Evolutionary conservation across 2,797 vertebrate species (phyloP).

Genomic region (Chelidonichthys spinosus): DNA sequence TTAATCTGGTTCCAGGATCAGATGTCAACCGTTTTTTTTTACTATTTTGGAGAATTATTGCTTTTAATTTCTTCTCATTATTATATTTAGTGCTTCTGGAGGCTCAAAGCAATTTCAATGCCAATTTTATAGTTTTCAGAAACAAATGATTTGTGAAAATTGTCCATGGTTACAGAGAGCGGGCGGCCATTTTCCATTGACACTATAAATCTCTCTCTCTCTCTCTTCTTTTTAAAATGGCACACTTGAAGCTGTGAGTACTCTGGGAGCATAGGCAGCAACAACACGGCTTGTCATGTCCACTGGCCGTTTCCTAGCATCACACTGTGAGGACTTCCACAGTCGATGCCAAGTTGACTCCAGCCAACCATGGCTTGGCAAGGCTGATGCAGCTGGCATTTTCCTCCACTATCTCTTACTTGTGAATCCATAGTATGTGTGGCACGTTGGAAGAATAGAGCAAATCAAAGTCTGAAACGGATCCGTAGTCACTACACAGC

Average conservation of each 20-base stretch:
- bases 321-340: constrained; percentile 87
- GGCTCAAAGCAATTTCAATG: constrained; percentile 13
- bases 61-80: neutral
- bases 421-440: constrained; percentile 70
- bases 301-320: constrained; percentile 84
- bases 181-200: constrained; percentile 60
- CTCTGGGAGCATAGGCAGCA: constrained; percentile 82
- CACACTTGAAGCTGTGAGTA: constrained; percentile 79
- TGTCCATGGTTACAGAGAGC: constrained; percentile 22
- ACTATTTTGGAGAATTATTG: neutral
- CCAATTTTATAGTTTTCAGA: neutral
- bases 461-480: constrained; percentile 47
- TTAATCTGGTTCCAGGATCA: constrained; percentile 52
- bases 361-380: constrained; percentile 83
- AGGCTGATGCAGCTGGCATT: constrained; percentile 80
- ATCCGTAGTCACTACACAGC: constrained; percentile 24
- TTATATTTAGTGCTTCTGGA: neutral
- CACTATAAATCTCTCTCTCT: constrained; percentile 55
- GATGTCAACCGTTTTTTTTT: constrained; percentile 26
- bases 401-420: constrained; percentile 79
- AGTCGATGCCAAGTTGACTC: constrained; percentile 82
- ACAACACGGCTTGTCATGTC: constrained; percentile 87
- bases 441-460: constrained; percentile 56
- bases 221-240: constrained; percentile 67
- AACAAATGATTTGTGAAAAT: constrained; percentile 25